phyloP scores from a whole-genome alignment of 2,797 vertebrate species.

The Chrysolophus pictus region DNA sequence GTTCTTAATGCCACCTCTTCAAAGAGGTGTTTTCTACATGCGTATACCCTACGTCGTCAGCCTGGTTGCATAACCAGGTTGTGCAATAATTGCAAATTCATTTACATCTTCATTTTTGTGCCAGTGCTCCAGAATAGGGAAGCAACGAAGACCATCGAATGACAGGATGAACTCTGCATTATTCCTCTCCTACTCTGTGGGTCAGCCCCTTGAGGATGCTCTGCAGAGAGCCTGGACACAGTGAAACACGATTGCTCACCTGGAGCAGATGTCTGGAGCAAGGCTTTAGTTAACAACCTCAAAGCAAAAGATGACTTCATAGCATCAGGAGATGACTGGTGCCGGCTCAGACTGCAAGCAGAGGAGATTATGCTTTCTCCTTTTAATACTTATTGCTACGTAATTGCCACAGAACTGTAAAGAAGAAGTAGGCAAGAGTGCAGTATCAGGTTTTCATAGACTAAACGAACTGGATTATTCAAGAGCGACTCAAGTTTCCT shows the following conservation, averaged over 20 bases:
- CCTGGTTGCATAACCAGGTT: slow-evolving; percentile 27
- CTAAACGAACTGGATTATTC: slow-evolving; percentile 67
- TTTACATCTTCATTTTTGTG: slow-evolving; percentile 45
- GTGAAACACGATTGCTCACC: not conserved
- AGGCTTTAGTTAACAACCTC: slow-evolving; percentile 29
- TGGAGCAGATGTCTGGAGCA: not conserved
- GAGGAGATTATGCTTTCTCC: slow-evolving; percentile 62
- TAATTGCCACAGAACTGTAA: slow-evolving; percentile 60
- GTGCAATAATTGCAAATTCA: slow-evolving; percentile 53
- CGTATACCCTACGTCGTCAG: not conserved
- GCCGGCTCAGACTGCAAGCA: slow-evolving; percentile 37
- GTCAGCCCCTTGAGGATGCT: not conserved
- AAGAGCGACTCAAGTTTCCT: slow-evolving; percentile 47
- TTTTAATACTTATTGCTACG: slow-evolving; percentile 57
- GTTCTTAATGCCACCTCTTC: not conserved
- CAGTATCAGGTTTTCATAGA: slow-evolving; percentile 63
- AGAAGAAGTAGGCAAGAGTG: slow-evolving; percentile 51
- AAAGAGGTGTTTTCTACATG: slow-evolving; percentile 52
- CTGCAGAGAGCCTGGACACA: not conserved
- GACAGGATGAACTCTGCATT: not conserved
- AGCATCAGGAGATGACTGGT: slow-evolving; percentile 53
- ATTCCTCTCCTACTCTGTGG: not conserved
- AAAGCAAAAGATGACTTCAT: slow-evolving; percentile 63
- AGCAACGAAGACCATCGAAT: not conserved
- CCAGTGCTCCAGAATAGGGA: not conserved